Evolutionary conservation across 2,797 vertebrate species (phyloP), one percentile per base, ranked within the genome.

Genomic region (Sebastes miniatus): DNA sequence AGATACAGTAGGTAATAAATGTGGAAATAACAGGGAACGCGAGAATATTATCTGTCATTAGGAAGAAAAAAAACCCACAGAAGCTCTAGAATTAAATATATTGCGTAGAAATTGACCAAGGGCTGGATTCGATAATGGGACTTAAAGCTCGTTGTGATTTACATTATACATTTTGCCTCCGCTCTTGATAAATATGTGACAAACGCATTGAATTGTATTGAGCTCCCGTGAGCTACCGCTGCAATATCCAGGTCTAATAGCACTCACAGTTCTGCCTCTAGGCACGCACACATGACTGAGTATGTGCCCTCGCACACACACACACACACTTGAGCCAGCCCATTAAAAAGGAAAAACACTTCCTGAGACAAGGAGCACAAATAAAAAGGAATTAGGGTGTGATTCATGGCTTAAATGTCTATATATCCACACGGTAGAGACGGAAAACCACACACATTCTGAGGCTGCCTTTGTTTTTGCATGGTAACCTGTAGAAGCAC

Each of bases 181-280:
- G 36, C 80, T 89, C 85, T 87, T 86, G 87, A 92, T 88, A 84
- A 89, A 90, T 90, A 88, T 90, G 88, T 87, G 91, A 90, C 87
- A 87, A 83, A 87, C 4, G n/a, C 66, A 67, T 24, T 85, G 83
- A 85, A 86, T 83, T 62, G 69, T 58, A 82, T 83, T 79, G 83
- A 83, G 84, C 77, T 73, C 66, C 85, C 10, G 3, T 87, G 81
- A 92, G 90, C 86, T 84, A 91, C 88, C 74, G 77, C 86, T 77
- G 83, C 90, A 91, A 91, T 91, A 91, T 89, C 84, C 79, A 73
- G 74, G 56, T 87, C 89, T 93, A 92, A 91, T 92, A 87, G 88
- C 88, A 87, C 84, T 91, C 77, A 83, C 27, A 83, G 71, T 85
- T 84, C 78, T 68, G 80, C 87, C 92, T 79, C 50, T 43, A 77